Evolutionary conservation across 2,113 vertebrate genomes (phyloP).

Genomic region (Charadrius vociferus): DNA sequence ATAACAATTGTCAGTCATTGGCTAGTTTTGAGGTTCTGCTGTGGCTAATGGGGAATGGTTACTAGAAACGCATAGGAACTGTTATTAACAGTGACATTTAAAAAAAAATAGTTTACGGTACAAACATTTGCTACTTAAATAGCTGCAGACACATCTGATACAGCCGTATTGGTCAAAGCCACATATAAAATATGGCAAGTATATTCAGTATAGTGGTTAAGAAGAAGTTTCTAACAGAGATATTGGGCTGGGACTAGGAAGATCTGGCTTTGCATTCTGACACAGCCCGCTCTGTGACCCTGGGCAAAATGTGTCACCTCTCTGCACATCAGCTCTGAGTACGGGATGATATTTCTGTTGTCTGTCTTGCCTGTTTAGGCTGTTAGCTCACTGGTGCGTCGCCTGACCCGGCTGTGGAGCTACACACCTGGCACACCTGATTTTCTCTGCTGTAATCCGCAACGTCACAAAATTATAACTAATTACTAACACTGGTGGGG

Average conservation of each 20-base stretch:
- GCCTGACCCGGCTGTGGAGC: not conserved
- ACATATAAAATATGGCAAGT: not conserved
- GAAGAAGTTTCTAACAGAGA: not conserved
- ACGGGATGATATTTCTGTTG: conserved; percentile 32
- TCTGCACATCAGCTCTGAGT: not conserved
- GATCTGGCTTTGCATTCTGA: not conserved
- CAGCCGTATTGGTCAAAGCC: not conserved
- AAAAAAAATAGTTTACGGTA: not conserved
- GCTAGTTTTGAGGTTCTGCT: conserved; percentile 4
- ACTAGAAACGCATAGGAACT: not conserved
- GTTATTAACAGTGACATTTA: not conserved
- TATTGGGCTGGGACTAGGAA: not conserved
- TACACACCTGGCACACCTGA: conserved; percentile 2
- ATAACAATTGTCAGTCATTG: conserved; percentile 67
- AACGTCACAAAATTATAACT: not conserved
- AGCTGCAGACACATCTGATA: not conserved
- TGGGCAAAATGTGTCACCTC: conserved; percentile 28
- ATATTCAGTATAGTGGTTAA: not conserved
- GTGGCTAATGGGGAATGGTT: not conserved
- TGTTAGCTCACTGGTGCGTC: not conserved
- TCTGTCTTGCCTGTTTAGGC: conserved; percentile 25
- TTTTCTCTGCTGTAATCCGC: not conserved
- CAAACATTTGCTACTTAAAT: not conserved
- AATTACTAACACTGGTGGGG: not conserved
- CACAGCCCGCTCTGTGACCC: conserved; percentile 44